Evolutionary conservation across 1,140 invertebrate species (phyloP).

Genomic region (Oncopeltus fasciatus): DNA sequence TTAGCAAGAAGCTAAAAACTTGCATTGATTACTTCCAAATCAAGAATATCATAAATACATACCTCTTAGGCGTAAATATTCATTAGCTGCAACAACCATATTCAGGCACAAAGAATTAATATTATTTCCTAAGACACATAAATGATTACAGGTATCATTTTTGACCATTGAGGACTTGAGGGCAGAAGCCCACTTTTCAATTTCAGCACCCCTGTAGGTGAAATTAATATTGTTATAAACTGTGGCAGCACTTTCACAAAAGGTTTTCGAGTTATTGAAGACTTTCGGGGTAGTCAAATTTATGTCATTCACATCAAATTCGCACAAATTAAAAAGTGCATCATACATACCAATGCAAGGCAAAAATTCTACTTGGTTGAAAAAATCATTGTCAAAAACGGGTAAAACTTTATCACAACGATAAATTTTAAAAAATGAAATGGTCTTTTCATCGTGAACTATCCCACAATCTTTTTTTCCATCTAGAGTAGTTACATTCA

Average conservation of each 20-base stretch:
- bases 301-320: background rate
- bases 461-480: background rate
- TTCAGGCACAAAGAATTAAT: background rate
- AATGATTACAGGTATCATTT: background rate
- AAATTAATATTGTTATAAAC: background rate
- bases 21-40: no score
- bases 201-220: background rate
- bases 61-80: background rate
- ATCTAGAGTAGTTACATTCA: no score
- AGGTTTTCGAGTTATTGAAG: background rate
- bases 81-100: background rate
- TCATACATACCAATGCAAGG: background rate
- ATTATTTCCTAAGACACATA: background rate
- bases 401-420: background rate
- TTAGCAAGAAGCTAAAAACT: no score
- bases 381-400: background rate
- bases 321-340: background rate
- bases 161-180: background rate
- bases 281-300: background rate
- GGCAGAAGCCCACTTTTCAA: background rate
- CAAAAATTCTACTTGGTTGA: background rate
- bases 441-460: background rate
- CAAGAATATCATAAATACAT: no score
- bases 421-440: background rate
- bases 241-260: background rate